Evolutionary conservation across 2,888 invertebrate species (phyloP).

Genomic region (Drosophila gaucha): DNA sequence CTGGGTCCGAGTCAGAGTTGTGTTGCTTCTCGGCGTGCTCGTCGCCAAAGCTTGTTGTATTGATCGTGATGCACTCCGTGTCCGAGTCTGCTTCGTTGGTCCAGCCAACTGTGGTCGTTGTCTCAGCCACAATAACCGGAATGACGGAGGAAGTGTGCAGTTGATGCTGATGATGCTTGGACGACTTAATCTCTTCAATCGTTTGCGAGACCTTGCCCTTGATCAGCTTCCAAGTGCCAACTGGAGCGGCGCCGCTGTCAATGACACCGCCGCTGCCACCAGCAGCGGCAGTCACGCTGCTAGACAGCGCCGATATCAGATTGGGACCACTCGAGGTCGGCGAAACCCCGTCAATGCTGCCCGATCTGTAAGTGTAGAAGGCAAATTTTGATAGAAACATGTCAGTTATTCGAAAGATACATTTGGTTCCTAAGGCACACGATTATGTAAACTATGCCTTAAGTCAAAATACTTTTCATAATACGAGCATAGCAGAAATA

Average conservation of each 20-base stretch:
- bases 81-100: conserved; percentile 82
- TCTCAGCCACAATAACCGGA: conserved; percentile 66
- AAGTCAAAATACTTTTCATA: neutral
- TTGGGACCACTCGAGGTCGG: conserved; percentile 76
- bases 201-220: conserved; percentile 84
- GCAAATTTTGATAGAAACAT: conserved; percentile 39
- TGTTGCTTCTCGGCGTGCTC: conserved; percentile 56
- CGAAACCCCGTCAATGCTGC: conserved; percentile 82
- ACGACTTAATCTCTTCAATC: conserved; percentile 84
- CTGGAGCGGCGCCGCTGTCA: conserved; percentile 65
- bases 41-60: conserved; percentile 77
- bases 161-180: conserved; percentile 72
- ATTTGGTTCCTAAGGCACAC: conserved; percentile 6
- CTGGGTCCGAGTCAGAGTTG: conserved; percentile 82
- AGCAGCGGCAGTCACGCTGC: conserved; percentile 53
- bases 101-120: conserved; percentile 55
- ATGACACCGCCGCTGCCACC: conserved; percentile 15
- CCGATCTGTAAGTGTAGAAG: conserved; percentile 72
- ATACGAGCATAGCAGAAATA: neutral
- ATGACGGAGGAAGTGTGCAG: conserved; percentile 37
- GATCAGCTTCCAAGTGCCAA: conserved; percentile 84
- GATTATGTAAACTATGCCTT: neutral
- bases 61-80: conserved; percentile 77
- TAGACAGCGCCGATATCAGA: conserved; percentile 72
- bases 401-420: conserved; percentile 5